Evolutionary conservation across 2,797 vertebrate species (phyloP).

Genomic region (Tangara arthus): DNA sequence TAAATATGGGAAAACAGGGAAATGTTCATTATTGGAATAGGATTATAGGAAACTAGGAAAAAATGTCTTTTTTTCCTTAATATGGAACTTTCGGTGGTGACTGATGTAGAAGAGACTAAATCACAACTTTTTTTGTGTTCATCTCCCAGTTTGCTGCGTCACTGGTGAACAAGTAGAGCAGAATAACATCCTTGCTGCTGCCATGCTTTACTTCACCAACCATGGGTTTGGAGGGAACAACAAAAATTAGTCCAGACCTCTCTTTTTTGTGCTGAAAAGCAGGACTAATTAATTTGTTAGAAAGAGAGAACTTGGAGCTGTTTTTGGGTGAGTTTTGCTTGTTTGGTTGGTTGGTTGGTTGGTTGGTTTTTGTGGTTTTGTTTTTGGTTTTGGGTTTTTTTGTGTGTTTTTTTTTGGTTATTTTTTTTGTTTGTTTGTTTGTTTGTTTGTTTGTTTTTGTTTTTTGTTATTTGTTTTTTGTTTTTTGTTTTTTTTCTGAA

Average conservation of each 20-base stretch:
- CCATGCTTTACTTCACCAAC: rapidly evolving
- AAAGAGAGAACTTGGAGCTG: neutral
- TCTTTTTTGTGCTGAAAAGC: neutral
- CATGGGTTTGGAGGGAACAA: rapidly evolving
- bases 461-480: no score
- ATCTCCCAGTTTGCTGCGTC: neutral
- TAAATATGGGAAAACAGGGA: neutral
- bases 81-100: neutral
- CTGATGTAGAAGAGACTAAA: neutral
- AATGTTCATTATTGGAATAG: neutral
- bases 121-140: neutral
- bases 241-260: neutral
- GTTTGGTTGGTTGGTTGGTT: no score
- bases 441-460: neutral
- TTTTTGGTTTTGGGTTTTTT: neutral
- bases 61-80: rapidly evolving
- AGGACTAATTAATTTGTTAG: neutral
- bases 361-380: no score
- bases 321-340: no score
- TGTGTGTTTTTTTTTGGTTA: neutral
- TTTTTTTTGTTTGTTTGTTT: neutral
- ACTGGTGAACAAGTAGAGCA: neutral
- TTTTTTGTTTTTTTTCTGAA: neutral
- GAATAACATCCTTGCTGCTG: neutral
- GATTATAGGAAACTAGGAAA: neutral